Base-by-base conservation (phyloP, 2,113 vertebrate genomes). In the Rana temporaria region DNA sequence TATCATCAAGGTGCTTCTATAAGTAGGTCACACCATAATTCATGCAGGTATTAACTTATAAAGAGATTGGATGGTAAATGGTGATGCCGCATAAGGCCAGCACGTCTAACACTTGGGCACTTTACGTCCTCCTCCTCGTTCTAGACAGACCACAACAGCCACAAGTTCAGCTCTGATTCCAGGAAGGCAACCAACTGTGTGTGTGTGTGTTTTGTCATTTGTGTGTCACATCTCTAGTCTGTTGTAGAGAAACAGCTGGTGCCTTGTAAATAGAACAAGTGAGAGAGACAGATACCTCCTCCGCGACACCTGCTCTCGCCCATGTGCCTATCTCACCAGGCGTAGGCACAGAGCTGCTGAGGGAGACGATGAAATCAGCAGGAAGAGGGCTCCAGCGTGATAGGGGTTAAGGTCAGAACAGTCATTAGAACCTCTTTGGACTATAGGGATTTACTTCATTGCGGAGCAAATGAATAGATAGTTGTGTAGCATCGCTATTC, bases 251-350 rank as follows among this genome's bases (percentile, higher is more conserved):
- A 82, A 82, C 80, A 82, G 70, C 71, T 71, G 52, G 70, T 75
- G 52, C 71, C 71, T 75, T 75, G 80, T 82, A 82, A 75, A 82
- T 75, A 82, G 80, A 82, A 74, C 64, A 75, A 75, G 63, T 82
- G 60, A 82, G 62, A 75, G 80, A 82, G 80, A 82, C 62, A 65
- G 80, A 82, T 82, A 48, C 34, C 71, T 82, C 80, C 80, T 52
- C 63, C 80, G 24, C 71, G 80, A 82, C 80, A 82, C 71, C 80
- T 82, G 80, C 53, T 82, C 48, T 73, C 26, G 24, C 79, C 60
- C 70, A 57, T 57, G 59, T 56, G 62, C 22, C 52, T n/a, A 26
- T 63, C 16, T 81, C 66, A 4, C 11, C 22, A 6, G 1, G 18
- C 66, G 70, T 30, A 56, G 20, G 18, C 24, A 56, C n/a, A 63